Percentiles rank a stretch among this genome's conserved stretches.
Conservation (phyloP, 2,888 invertebrate genomes). For the Netelia inedita region DNA sequence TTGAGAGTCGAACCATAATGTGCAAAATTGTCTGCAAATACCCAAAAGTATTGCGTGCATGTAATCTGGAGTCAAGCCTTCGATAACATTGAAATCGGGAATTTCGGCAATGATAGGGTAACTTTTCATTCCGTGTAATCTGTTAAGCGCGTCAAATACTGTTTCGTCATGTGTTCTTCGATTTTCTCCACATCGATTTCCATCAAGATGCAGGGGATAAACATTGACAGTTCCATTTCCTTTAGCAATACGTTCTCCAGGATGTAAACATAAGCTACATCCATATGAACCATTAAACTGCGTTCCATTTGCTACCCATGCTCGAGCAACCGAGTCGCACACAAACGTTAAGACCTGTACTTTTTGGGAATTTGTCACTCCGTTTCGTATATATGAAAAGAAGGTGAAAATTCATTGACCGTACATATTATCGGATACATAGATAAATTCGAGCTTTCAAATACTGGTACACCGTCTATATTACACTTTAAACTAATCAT, state of each 20-base stretch:
- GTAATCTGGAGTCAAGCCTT: constrained; percentile 65
- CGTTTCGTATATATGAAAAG: constrained; percentile 26
- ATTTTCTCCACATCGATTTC: constrained; percentile 51
- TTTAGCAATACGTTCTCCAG: constrained; percentile 52
- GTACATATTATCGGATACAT: constrained; percentile 53
- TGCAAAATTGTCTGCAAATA: constrained; percentile 56
- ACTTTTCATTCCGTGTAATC: constrained; percentile 53
- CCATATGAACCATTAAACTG: constrained; percentile 62
- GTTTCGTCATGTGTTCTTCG: constrained; percentile 45
- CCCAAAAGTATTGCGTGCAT: constrained; percentile 69
- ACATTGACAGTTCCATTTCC: constrained; percentile 37
- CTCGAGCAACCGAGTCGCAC: constrained; percentile 58
- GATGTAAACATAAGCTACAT: constrained; percentile 58
- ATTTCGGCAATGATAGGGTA: constrained; percentile 51
- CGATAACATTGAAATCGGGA: constrained; percentile 64
- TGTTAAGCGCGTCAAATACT: not conserved
- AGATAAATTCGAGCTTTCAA: constrained; percentile 54
- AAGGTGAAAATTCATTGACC: constrained; percentile 57
- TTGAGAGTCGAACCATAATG: constrained; percentile 35
- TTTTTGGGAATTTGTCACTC: constrained; percentile 21
- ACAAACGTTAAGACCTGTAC: constrained; percentile 37
- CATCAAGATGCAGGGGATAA: constrained; percentile 43
- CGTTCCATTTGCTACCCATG: constrained; percentile 38
- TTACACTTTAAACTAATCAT: constrained; percentile 52
- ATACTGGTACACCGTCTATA: constrained; percentile 49